Percentiles rank a stretch among this genome's conserved stretches.
phyloP scores from a whole-genome alignment of 2,797 vertebrate genomes.

The Hylomyscus alleni region DNA sequence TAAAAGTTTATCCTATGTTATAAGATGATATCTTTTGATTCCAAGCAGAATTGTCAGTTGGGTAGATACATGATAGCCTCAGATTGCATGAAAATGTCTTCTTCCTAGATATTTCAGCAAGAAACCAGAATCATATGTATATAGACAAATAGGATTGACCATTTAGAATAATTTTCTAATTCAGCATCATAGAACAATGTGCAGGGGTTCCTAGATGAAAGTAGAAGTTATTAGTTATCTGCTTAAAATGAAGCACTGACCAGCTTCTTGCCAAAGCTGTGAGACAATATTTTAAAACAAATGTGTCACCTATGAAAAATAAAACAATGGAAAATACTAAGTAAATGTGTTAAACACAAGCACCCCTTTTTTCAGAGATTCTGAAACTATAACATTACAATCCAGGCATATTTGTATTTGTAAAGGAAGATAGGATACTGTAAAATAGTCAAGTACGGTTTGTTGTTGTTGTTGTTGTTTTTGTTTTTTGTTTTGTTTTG shows the following conservation, averaged over 20 bases:
- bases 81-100: background rate
- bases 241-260: background rate
- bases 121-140: background rate
- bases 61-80: background rate
- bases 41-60: background rate
- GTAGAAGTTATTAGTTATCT: background rate
- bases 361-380: background rate
- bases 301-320: background rate
- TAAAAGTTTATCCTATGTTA: background rate
- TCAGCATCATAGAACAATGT: background rate
- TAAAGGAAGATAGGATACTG: background rate
- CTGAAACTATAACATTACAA: background rate
- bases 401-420: background rate
- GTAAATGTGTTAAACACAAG: background rate
- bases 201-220: background rate
- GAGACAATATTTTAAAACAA: background rate
- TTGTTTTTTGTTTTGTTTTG: too few relatives aligned
- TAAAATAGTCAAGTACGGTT: background rate
- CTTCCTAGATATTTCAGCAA: background rate
- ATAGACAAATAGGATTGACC: background rate
- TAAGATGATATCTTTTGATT: background rate
- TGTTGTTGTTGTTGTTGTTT: too few relatives aligned
- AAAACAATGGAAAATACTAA: background rate
- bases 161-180: slow-evolving; percentile 3
- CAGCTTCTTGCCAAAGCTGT: background rate